Evolutionary conservation across 2,797 vertebrate genomes (phyloP), one percentile per base, ranked within the genome.

Genomic region (Sarcoramphus papa): DNA sequence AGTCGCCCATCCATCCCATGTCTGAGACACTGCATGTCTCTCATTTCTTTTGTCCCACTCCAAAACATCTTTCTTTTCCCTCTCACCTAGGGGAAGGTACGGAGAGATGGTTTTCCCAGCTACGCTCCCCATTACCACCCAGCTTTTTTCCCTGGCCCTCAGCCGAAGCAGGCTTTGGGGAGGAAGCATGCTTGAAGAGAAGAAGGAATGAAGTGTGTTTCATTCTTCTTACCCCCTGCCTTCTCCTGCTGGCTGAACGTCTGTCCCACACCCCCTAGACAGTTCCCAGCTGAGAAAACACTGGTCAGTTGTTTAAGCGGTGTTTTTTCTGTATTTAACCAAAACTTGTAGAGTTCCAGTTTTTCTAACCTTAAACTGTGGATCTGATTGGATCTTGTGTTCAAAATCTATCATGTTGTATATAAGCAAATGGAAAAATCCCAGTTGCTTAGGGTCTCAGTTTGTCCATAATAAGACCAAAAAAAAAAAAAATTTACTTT

Each of bases 271-370:
- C 16, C 16, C 12, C 18, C 56, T 69, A 62, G 59, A 70, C n/a
- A 67, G 50, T 73, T 93, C 67, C 28, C 67, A 94, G 50, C 47
- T 79, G 59, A 91, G 37, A 93, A 91, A 94, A 95, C 41, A 95
- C 11, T 35, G 7, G 14, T 40, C 74, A 53, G 18, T 79, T 59
- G 1, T 88, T 57, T 13, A 86, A 84, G 17, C 35, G 19, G 3
- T 69, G 15, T 43, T 64, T 74, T 25, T 40, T 48, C 27, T 40
- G 2, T 64, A 35, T 53, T 84, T 72, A 70, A 78, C 20, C 6
- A 30, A 82, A 72, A 68, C 12, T 14, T 24, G 7, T 14, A 74
- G 33, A 40, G 4, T 40, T 81, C 5, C 9, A 48, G 5, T 40
- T 56, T 74, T 81, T 60, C 21, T 68, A 87, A 62, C 4, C 15